Percentiles rank a stretch among this genome's conserved stretches.
These are phyloP conservation scores for Aporophyla lueneburgensis DNA, from an alignment of 2,888 invertebrate species.

Conservation along the genomic window DNA sequence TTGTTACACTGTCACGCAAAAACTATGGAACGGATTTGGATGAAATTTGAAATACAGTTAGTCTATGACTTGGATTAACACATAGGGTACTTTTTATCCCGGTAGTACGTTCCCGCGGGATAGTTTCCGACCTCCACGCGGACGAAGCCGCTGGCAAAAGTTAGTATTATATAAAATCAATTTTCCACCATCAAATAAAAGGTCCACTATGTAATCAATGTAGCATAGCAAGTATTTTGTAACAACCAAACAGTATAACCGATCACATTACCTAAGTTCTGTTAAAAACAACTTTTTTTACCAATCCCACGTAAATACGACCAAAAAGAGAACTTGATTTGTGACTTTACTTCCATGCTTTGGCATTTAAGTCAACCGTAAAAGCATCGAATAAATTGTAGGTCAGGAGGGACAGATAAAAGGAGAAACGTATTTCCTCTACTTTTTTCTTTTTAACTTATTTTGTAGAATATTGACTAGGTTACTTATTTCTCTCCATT, in stretches of 20 bases:
- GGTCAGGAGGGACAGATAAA: constrained; percentile 90
- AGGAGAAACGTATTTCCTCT: constrained; percentile 80
- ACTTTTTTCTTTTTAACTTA: constrained; percentile 83
- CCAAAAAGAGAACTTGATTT: constrained; percentile 85
- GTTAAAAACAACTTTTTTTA: constrained; percentile 65
- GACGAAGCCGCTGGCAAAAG: too few relatives aligned
- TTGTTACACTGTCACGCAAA: too few relatives aligned
- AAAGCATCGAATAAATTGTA: constrained; percentile 90
- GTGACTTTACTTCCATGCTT: constrained; percentile 86
- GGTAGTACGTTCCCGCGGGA: too few relatives aligned
- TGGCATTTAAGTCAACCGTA: constrained; percentile 89
- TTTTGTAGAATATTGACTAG: constrained; percentile 83
- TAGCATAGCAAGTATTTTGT: constrained; percentile 10
- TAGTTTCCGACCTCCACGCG: too few relatives aligned
- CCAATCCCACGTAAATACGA: constrained; percentile 72
- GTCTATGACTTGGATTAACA: too few relatives aligned
- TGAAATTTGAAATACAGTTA: too few relatives aligned
- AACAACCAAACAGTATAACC: constrained; percentile 38
- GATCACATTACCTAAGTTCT: constrained; percentile 61
- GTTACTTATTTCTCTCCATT: constrained; percentile 71
- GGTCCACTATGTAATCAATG: neutral
- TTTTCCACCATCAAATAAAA: neutral
- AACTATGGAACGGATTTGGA: too few relatives aligned
- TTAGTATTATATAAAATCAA: too few relatives aligned
- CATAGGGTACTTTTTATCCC: too few relatives aligned